phyloP scores from a whole-genome alignment of 2,888 invertebrate species.

The Lypha dubia region DNA sequence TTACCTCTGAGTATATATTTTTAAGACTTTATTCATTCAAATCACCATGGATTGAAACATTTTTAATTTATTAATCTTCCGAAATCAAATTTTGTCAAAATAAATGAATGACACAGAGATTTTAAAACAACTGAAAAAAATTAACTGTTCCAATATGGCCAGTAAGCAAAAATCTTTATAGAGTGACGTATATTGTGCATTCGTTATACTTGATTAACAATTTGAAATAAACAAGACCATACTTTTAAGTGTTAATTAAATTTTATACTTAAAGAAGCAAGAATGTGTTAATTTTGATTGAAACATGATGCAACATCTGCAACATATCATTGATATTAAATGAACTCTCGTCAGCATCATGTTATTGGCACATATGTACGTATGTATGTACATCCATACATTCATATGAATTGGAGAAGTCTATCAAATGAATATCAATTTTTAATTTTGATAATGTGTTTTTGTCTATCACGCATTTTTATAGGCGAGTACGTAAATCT shows the following conservation, averaged over 20 bases:
- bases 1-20: no score
- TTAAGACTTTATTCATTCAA: no score
- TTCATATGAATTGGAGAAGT: conserved; percentile 15
- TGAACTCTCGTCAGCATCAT: conserved; percentile 23
- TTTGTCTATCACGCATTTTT: conserved; percentile 77
- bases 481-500: conserved; percentile 43
- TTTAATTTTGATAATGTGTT: conserved; percentile 41
- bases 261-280: conserved; percentile 22
- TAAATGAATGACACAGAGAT: no score
- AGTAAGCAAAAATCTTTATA: no score
- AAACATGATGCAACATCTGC: conserved; percentile 72
- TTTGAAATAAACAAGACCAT: not conserved
- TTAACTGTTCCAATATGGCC: no score
- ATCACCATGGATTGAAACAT: no score
- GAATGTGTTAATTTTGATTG: conserved; percentile 52
- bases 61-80: no score
- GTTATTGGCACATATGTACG: not conserved
- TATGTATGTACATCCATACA: not conserved
- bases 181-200: no score
- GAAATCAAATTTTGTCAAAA: no score
- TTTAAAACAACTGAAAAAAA: no score
- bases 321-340: conserved; percentile 46
- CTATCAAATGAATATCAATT: conserved; percentile 59
- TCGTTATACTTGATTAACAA: conserved; percentile 45
- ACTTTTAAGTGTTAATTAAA: conserved; percentile 60